phyloP scores from a whole-genome alignment of 1,140 invertebrate genomes.

The Lepidurus arcticus region DNA sequence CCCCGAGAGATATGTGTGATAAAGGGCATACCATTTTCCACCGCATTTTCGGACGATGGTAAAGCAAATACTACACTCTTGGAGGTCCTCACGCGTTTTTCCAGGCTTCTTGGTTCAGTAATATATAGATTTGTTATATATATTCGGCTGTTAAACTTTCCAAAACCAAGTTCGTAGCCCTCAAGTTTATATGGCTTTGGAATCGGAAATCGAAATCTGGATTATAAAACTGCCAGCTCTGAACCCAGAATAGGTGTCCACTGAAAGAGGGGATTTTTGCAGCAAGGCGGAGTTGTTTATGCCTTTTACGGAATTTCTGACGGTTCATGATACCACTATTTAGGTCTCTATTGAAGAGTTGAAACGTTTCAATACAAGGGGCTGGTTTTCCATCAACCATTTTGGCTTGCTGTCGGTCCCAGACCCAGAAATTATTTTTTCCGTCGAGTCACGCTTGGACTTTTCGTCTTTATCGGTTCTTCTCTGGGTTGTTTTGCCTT shows the following conservation, averaged over 20 bases:
- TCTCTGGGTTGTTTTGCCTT: neutral
- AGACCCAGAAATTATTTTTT: neutral
- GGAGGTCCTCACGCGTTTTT: neutral
- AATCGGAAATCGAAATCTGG: too few species aligned
- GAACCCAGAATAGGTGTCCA: too few species aligned
- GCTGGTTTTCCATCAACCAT: neutral
- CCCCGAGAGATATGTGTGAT: neutral
- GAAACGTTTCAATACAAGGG: too few species aligned
- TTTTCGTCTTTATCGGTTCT: neutral
- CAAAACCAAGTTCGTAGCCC: too few species aligned
- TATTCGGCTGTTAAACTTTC: too few species aligned
- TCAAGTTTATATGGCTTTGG: too few species aligned
- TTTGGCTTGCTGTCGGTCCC: neutral
- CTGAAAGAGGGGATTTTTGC: too few species aligned
- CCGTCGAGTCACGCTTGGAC: neutral
- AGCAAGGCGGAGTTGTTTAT: too few species aligned
- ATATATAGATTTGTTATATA: neutral
- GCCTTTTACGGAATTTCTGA: too few species aligned
- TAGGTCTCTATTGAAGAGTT: neutral
- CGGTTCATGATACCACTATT: neutral
- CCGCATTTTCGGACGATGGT: neutral
- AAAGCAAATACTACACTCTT: conserved; percentile 17
- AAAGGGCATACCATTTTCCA: conserved; percentile 1
- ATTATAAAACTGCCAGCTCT: too few species aligned
- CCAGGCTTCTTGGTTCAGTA: neutral